A percentile compares a stretch with the other conserved stretches of the same genome.
Conservation (phyloP, 2,888 invertebrate genomes). For the Chalcis sispes region DNA sequence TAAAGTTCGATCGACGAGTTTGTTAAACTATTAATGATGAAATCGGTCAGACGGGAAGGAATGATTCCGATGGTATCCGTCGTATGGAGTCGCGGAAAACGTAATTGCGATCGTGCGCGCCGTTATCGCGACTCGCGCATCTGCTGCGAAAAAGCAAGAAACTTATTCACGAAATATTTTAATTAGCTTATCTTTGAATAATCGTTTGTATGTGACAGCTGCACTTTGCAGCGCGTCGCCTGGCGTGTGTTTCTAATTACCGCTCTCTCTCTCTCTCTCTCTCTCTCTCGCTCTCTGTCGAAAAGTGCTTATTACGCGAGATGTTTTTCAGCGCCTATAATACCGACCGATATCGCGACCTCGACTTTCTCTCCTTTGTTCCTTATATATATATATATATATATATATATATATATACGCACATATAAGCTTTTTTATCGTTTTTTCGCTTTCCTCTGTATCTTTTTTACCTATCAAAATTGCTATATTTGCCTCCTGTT, state of each 20-base stretch:
- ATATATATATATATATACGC: no score
- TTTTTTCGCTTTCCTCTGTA: neutral
- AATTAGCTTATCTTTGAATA: conserved; percentile 73
- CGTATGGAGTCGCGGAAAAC: conserved; percentile 36
- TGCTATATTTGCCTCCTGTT: neutral
- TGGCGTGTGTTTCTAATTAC: conserved; percentile 74
- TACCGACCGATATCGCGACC: neutral
- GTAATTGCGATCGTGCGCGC: conserved; percentile 57
- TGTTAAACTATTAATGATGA: conserved; percentile 22
- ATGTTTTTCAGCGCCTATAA: neutral
- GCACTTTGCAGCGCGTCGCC: conserved; percentile 59
- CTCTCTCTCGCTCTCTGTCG: neutral
- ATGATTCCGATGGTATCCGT: conserved; percentile 47
- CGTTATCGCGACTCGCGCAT: conserved; percentile 66
- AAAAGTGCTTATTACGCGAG: conserved; percentile 22
- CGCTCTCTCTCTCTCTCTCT: conserved; percentile 56
- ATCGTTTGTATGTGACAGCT: conserved; percentile 72
- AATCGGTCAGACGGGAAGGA: conserved; percentile 7
- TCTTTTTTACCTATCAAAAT: neutral
- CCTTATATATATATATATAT: no score
- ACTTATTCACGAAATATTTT: conserved; percentile 72
- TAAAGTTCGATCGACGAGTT: conserved; percentile 20
- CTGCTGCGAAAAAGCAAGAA: conserved; percentile 64
- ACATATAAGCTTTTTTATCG: no score
- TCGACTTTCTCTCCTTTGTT: neutral